Conservation (phyloP, 2,888 invertebrate species). For the Dryadula phaetusa region DNA sequence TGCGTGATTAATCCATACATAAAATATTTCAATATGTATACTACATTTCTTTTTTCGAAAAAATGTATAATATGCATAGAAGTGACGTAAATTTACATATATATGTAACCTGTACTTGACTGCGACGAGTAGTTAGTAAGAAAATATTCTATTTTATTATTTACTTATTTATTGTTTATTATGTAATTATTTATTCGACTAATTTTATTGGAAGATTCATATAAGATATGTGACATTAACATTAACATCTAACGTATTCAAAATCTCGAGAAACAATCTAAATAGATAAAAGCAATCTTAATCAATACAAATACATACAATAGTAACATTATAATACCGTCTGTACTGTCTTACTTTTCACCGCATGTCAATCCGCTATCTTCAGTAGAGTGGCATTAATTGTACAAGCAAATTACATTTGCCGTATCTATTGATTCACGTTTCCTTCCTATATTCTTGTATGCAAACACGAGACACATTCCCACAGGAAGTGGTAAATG, state of each 20-base stretch:
- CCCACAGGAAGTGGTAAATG: constrained; percentile 41
- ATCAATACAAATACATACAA: constrained; percentile 3
- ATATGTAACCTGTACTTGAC: too few relatives aligned
- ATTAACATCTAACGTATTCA: neutral
- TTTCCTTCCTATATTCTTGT: constrained; percentile 36
- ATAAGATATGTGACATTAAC: neutral
- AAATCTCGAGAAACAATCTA: neutral
- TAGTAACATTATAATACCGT: neutral
- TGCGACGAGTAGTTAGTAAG: too few relatives aligned
- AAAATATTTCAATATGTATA: too few relatives aligned
- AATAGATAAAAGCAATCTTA: constrained; percentile 14
- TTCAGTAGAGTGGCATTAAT: constrained; percentile 28
- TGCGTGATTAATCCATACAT: too few relatives aligned
- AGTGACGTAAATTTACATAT: too few relatives aligned
- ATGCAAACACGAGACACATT: constrained; percentile 32
- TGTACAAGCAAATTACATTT: constrained; percentile 30
- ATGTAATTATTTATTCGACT: too few relatives aligned
- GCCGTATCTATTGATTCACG: constrained; percentile 27
- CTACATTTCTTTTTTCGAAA: too few relatives aligned
- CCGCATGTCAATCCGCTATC: constrained; percentile 6
- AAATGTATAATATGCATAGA: too few relatives aligned
- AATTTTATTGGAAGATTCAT: too few relatives aligned
- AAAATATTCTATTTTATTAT: too few relatives aligned
- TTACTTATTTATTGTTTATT: too few relatives aligned
- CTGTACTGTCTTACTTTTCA: constrained; percentile 13